Base-by-base conservation (phyloP, 1,140 invertebrate species). In the Danaus melanippus region DNA sequence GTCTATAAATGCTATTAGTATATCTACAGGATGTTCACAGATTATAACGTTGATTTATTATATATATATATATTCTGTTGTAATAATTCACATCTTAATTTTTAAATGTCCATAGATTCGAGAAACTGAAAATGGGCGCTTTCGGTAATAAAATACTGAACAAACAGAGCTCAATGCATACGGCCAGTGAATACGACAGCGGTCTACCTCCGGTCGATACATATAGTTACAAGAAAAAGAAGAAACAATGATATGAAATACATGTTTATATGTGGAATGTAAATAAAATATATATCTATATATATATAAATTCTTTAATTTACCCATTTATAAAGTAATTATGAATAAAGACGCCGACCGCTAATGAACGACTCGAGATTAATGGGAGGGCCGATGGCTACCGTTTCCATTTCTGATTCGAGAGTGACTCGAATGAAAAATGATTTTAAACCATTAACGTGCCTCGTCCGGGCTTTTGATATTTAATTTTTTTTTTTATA, bases 401-500 rank as follows among this genome's bases (percentile, higher is more conserved):
- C 84, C 81, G 84, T 86, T 83, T 83, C 75, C 78, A 75, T 77
- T 74, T 77, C 81, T 79, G 79, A 82, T 75, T 82, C 81, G 74
- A 73, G 73, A 83, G 67, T 83, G 79, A 79, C 74, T 84, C 74
- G 75, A 77, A 86, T 86, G 83, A 86, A 86, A 84, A 86, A 86
- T 86, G 83, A 84, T 77, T 86, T 86, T 84, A 86, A 86, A 86
- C 83, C 83, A 86, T 86, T 86, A 86, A 69, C 69, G 75, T 71
- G 81, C 76, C 79, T 76, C 81, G 83, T 84, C 81, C 81, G 79
- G 79, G 72, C 81, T 86, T 84, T 86, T 86, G 81, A 86, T 86
- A 86, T 86, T 86, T 86, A 84, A 86, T 80, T 86, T 86, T 84
- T 85, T 86, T 86, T 82, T 86, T 84, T 84, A 84, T 86, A 84